Conservation (phyloP, 2,113 vertebrate genomes). For the Pavo muticus region DNA sequence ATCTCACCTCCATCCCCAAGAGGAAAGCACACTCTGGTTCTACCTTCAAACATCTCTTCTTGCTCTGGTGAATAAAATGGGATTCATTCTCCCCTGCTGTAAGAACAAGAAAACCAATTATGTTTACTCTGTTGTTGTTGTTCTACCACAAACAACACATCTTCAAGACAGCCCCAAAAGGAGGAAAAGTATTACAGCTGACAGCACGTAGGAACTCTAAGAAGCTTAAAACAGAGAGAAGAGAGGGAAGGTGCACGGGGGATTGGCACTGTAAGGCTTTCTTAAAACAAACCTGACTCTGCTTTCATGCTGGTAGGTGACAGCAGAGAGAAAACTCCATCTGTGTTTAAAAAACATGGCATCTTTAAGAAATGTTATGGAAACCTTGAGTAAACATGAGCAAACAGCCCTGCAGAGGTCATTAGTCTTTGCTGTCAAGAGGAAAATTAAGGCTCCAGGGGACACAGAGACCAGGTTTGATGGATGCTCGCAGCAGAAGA, state of each 20-base stretch:
- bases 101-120: neutral
- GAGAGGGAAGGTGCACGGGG: neutral
- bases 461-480: conserved; percentile 25
- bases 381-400: conserved; percentile 38
- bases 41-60: neutral
- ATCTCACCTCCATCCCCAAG: neutral
- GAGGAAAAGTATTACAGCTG: neutral
- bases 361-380: neutral
- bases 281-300: neutral
- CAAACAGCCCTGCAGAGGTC: conserved; percentile 43
- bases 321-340: neutral
- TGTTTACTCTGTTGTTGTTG: neutral
- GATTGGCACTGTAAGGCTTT: neutral
- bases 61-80: neutral
- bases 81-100: neutral
- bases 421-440: conserved; percentile 68
- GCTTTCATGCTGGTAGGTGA: neutral
- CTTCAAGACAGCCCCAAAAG: neutral
- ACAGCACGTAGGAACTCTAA: neutral
- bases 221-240: neutral
- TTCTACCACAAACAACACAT: neutral
- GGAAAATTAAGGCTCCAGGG: conserved; percentile 64
- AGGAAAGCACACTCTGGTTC: neutral
- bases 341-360: conserved; percentile 51
- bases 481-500: conserved; percentile 44